Evolutionary conservation across 2,113 vertebrate species (phyloP).

Genomic region (Phalacrocorax pelagicus): DNA sequence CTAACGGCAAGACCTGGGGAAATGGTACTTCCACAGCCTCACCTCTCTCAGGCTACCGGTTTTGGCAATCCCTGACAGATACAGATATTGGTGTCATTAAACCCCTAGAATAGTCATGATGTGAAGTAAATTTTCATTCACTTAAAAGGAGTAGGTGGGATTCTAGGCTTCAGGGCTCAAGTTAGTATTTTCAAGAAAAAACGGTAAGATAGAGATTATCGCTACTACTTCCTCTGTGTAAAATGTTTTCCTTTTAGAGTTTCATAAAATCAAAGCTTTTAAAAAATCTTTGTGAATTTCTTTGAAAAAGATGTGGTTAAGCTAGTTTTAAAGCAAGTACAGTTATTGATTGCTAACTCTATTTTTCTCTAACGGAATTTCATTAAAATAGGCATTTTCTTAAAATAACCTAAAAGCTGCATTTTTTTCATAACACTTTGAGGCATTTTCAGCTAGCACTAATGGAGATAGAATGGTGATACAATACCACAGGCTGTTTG

Average conservation of each 20-base stretch:
- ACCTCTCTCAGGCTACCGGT: neutral
- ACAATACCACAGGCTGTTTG: neutral
- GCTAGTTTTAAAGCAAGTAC: neutral
- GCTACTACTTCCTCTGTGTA: neutral
- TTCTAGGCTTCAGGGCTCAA: neutral
- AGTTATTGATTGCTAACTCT: neutral
- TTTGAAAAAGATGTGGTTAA: neutral
- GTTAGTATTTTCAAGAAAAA: neutral
- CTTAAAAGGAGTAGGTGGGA: neutral
- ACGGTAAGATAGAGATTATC: neutral
- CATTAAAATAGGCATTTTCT: neutral
- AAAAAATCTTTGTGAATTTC: neutral
- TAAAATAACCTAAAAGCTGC: neutral
- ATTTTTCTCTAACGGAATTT: neutral
- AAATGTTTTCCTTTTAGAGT: neutral
- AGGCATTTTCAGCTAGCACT: neutral
- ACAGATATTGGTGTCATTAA: neutral
- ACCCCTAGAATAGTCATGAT: neutral
- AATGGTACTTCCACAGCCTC: neutral
- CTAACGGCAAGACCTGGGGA: neutral
- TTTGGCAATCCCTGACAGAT: neutral
- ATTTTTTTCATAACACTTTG: neutral
- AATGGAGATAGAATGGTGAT: neutral
- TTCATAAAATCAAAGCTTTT: neutral
- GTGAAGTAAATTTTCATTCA: neutral